Evolutionary conservation across 2,888 invertebrate genomes (phyloP).

Genomic region (Brenthis daphne): DNA sequence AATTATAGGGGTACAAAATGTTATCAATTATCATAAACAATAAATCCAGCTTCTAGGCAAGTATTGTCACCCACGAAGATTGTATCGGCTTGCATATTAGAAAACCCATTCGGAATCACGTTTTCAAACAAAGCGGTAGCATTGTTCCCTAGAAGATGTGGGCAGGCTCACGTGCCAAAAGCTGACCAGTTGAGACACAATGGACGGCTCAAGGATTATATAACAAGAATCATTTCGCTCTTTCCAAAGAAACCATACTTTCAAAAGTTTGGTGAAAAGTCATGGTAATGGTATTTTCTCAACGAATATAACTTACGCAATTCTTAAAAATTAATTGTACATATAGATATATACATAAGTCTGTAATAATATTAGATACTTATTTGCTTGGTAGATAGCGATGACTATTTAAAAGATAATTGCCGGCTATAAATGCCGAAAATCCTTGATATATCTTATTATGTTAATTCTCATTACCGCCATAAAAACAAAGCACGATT

Average conservation of each 20-base stretch:
- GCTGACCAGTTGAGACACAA: constrained; percentile 41
- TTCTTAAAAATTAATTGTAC: no score
- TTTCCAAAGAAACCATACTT: constrained; percentile 1
- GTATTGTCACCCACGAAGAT: constrained; percentile 57
- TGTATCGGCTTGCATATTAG: constrained; percentile 55
- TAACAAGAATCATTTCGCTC: constrained; percentile 26
- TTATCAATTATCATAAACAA: constrained; percentile 37
- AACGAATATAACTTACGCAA: no score
- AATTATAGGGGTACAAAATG: constrained; percentile 9
- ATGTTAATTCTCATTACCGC: constrained; percentile 19
- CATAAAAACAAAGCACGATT: constrained; percentile 34
- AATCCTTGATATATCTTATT: not conserved
- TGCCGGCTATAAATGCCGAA: not conserved
- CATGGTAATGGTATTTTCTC: no score
- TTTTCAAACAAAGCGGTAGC: constrained; percentile 61
- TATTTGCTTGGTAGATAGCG: no score
- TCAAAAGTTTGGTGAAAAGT: no score
- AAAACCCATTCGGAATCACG: constrained; percentile 59
- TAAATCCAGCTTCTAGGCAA: constrained; percentile 47
- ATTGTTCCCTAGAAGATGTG: constrained; percentile 64
- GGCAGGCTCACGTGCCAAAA: constrained; percentile 59
- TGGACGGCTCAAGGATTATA: constrained; percentile 25
- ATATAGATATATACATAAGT: no score
- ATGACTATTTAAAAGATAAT: no score
- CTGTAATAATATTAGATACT: no score